Base-by-base conservation (phyloP, 2,888 invertebrate genomes). In the Pollenia amentaria region DNA sequence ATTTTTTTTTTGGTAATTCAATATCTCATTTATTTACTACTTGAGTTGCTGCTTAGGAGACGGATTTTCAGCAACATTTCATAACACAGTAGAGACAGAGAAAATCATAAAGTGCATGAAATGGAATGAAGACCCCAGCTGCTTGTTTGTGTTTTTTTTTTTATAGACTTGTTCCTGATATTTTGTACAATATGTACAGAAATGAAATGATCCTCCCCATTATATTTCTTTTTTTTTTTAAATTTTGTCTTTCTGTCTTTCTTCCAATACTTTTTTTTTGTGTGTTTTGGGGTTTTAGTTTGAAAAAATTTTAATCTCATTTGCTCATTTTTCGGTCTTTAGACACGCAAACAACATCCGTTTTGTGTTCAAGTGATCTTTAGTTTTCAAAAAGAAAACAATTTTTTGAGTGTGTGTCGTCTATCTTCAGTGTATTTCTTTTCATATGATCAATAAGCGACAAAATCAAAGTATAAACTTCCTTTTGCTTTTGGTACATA, bases 271-370 rank as follows among this genome's bases (percentile, higher is more conserved):
- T 60, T 21, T 55, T 70, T 51, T 16, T 70, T 53, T 57, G 51
- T 64, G 14, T 72, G 6, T 29, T 29, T 29, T 29, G 29, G 29
- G 29, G 29, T 29, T 29, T 46, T 38, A 67, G 14, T 60, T 69
- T 67, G 11, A 18, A 55, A 67, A 53, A 9, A 40, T 72, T 16
- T 65, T 55, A 53, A 78, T 48, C 51, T 70, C 29, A 78, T 82
- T 84, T 76, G 76, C 76, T 80, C 80, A 75, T 83, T 83, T 81
- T 85, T 82, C 73, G 81, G 77, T 75, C 51, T 86, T 79, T 75
- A 79, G 51, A 79, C 86, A 87, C 80, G 80, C 87, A 80, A 84
- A 84, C 73, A 67, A 87, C 87, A 87, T 87, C 87, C 84, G 87
- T 77, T 83, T 77, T 72, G 40, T 64, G 40, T 38, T 72, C 11